Percentiles rank a stretch among this genome's conserved stretches.
Conservation (phyloP, 2,113 vertebrate genomes). For the Emydocephalus ijimae region DNA sequence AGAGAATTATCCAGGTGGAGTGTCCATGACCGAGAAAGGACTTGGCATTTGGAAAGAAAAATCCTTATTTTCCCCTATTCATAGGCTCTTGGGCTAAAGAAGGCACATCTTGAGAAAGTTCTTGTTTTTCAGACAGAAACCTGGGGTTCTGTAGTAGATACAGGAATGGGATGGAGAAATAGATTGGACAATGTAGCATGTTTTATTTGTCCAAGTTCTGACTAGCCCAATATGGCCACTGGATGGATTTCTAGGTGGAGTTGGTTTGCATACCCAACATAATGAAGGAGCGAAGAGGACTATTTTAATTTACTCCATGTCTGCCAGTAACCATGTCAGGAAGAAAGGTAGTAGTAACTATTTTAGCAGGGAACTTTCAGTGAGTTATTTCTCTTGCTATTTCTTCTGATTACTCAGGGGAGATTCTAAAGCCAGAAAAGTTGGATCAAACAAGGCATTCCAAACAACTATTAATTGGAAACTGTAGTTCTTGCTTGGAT, state of each 20-base stretch:
- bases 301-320: not conserved
- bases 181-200: too few relatives aligned
- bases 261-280: not conserved
- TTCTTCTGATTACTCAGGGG: not conserved
- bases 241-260: not conserved
- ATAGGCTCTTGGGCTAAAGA: not conserved
- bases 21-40: not conserved
- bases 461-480: not conserved
- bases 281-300: not conserved
- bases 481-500: rapidly evolving
- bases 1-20: not conserved
- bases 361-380: not conserved
- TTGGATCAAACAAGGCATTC: not conserved
- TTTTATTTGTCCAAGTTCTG: not conserved
- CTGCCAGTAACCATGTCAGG: not conserved
- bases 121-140: not conserved
- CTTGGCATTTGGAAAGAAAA: not conserved
- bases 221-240: not conserved
- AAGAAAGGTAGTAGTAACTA: not conserved
- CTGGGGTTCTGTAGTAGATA: not conserved
- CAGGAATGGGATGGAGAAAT: not conserved
- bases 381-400: not conserved
- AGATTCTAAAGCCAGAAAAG: not conserved
- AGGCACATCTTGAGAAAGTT: not conserved
- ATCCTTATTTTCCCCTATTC: not conserved